Percentiles rank a stretch among this genome's conserved stretches.
Conservation (phyloP, 1,140 invertebrate species). For the Elysia chlorotica region DNA sequence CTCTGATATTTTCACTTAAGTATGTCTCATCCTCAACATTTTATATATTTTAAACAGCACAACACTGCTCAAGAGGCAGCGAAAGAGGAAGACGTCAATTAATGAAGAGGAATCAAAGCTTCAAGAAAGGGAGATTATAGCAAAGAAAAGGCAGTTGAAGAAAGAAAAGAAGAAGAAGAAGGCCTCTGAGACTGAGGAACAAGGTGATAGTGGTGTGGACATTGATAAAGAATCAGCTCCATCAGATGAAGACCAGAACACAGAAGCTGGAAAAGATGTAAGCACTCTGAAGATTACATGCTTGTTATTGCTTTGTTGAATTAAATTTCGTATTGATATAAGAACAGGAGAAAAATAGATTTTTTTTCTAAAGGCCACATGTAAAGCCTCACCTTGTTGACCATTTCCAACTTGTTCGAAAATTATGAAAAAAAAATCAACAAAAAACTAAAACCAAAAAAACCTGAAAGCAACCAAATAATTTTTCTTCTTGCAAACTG, state of each 20-base stretch:
- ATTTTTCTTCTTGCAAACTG: too few relatives aligned
- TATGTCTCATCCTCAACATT: too few relatives aligned
- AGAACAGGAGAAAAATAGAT: too few relatives aligned
- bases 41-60: too few relatives aligned
- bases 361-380: background rate
- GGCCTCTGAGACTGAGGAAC: background rate
- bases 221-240: background rate
- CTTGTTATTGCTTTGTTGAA: background rate
- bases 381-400: background rate
- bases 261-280: background rate
- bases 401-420: too few relatives aligned
- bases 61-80: background rate
- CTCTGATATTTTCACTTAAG: too few relatives aligned
- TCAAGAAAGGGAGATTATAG: background rate
- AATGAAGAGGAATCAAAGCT: background rate
- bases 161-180: conserved; percentile 5
- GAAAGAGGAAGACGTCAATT: background rate
- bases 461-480: too few relatives aligned
- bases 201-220: conserved; percentile 9
- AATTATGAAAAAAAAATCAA: too few relatives aligned
- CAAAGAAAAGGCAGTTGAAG: background rate
- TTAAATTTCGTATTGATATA: too few relatives aligned
- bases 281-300: background rate
- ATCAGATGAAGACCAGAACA: background rate
- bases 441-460: too few relatives aligned